These are phyloP conservation scores for Poeciliopsis paucimaculata DNA, from an alignment of 2,797 vertebrate genomes.

Conservation along the genomic window DNA sequence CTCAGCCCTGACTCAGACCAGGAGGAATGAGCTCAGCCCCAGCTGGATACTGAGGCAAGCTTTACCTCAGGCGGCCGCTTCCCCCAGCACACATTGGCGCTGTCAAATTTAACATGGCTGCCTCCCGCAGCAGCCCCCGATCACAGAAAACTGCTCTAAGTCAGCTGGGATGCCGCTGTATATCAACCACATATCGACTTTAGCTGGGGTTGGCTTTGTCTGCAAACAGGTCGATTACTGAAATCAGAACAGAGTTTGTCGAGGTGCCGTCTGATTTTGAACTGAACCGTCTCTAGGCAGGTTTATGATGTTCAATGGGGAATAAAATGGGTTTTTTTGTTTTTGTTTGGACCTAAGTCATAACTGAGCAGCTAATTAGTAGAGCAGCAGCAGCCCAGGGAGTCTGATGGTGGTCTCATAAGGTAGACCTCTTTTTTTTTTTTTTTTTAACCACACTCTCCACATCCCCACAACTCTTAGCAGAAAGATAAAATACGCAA, in stretches of 20 bases:
- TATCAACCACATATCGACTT: slow-evolving; percentile 58
- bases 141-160: slow-evolving; percentile 57
- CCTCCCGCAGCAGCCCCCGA: slow-evolving; percentile 36
- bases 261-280: slow-evolving; percentile 36
- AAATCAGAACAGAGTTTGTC: slow-evolving; percentile 65
- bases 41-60: slow-evolving; percentile 73
- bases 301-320: slow-evolving; percentile 72
- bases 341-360: slow-evolving; percentile 70
- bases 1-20: slow-evolving; percentile 71
- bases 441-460: neutral
- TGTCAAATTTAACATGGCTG: slow-evolving; percentile 56
- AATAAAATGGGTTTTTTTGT: slow-evolving; percentile 25
- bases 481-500: slow-evolving; percentile 27
- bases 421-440: slow-evolving; percentile 25
- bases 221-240: slow-evolving; percentile 60
- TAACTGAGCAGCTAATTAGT: slow-evolving; percentile 71
- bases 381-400: slow-evolving; percentile 59
- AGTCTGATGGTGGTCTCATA: slow-evolving; percentile 33
- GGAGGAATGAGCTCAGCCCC: slow-evolving; percentile 69
- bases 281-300: slow-evolving; percentile 56
- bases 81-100: slow-evolving; percentile 36
- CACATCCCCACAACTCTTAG: slow-evolving; percentile 15
- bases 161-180: slow-evolving; percentile 54
- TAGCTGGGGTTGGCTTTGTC: slow-evolving; percentile 36
- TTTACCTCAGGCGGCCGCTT: slow-evolving; percentile 65